A percentile compares a stretch with the other conserved stretches of the same genome.
Evolutionary conservation across 2,888 invertebrate genomes (phyloP).

Genomic region (Megastigmus dorsalis): DNA sequence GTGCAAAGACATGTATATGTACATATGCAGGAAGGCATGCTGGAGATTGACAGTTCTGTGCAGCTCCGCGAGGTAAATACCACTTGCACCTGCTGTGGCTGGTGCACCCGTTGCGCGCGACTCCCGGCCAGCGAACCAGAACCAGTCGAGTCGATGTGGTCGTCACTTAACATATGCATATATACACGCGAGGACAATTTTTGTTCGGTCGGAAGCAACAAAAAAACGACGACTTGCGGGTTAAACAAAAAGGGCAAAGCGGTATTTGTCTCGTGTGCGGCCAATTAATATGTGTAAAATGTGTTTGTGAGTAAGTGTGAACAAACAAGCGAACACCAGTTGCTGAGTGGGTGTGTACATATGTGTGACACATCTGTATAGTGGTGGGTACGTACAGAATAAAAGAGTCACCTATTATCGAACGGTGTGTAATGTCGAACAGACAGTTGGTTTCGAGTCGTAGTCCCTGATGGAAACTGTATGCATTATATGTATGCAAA

Average conservation of each 20-base stretch:
- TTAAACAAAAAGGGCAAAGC: constrained; percentile 59
- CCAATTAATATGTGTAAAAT: constrained; percentile 57
- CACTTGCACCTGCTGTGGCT: constrained; percentile 56
- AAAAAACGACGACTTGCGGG: constrained; percentile 11
- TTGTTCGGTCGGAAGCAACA: neutral
- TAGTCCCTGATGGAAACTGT: no score
- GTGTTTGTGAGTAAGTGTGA: constrained; percentile 51
- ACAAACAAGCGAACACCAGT: constrained; percentile 74
- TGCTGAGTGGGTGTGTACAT: constrained; percentile 61
- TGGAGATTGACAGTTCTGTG: constrained; percentile 63
- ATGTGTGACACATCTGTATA: constrained; percentile 60
- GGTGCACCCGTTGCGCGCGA: no score
- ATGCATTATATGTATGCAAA: no score
- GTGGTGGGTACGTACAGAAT: constrained; percentile 56
- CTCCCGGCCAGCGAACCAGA: no score
- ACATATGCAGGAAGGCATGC: constrained; percentile 68
- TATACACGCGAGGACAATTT: neutral
- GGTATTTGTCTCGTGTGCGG: constrained; percentile 71
- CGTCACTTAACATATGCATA: no score
- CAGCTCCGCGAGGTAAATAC: constrained; percentile 69
- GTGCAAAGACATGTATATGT: constrained; percentile 51
- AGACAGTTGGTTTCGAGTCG: no score
- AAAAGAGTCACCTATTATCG: no score
- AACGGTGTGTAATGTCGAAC: no score
- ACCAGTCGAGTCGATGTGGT: no score